These are phyloP conservation scores for Pampusana beccarii DNA, from an alignment of 2,113 vertebrate species.

Conservation along the genomic window DNA sequence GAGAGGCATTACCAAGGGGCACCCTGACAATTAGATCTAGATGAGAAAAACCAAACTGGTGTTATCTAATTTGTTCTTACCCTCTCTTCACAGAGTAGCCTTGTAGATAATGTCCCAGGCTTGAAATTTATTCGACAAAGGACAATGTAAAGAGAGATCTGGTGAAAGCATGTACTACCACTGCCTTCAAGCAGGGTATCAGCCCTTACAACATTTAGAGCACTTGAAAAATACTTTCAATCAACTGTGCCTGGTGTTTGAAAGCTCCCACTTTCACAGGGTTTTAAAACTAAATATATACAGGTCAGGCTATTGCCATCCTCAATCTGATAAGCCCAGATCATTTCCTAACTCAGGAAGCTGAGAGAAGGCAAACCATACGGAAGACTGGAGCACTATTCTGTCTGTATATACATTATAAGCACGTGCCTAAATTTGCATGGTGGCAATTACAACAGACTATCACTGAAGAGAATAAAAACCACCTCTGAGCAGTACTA, in stretches of 20 bases:
- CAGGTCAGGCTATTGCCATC: neutral
- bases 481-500: neutral
- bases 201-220: neutral
- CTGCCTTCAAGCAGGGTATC: neutral
- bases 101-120: neutral
- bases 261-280: neutral
- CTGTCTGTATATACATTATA: neutral
- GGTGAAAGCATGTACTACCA: neutral
- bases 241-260: neutral
- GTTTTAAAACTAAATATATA: neutral
- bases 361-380: neutral
- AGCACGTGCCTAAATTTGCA: neutral
- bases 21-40: neutral
- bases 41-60: neutral
- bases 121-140: neutral
- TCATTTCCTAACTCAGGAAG: neutral
- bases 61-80: neutral
- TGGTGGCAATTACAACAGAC: neutral
- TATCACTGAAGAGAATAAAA: neutral
- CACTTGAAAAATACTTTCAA: neutral
- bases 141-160: neutral
- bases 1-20: neutral
- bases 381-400: neutral
- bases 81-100: neutral
- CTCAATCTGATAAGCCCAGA: neutral